Evolutionary conservation across 2,888 invertebrate species (phyloP).

Genomic region (Quadroppia sp.): DNA sequence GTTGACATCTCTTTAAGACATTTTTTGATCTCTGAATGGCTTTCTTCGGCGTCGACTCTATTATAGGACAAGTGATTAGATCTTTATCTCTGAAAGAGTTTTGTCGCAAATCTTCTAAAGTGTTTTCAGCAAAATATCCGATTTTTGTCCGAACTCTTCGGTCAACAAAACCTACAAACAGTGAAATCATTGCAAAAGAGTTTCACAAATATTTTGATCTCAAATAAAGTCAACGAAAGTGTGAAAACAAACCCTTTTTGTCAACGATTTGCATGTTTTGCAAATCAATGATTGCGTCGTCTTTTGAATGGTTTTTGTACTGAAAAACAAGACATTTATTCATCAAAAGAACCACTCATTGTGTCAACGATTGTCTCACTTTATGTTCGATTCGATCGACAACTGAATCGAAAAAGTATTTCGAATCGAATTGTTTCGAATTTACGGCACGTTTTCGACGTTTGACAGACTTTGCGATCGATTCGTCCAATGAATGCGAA

Average conservation of each 20-base stretch:
- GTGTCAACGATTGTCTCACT: too few species aligned
- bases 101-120: constrained; percentile 28
- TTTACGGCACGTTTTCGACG: background rate
- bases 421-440: constrained; percentile 13
- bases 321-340: background rate
- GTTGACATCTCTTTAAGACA: too few species aligned
- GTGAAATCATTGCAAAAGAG: background rate
- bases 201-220: too few species aligned
- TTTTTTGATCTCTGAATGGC: background rate
- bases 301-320: constrained; percentile 19
- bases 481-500: background rate
- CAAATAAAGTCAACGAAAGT: background rate
- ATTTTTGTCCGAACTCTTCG: background rate
- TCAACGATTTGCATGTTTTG: background rate
- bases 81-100: constrained; percentile 16
- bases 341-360: background rate
- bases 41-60: constrained; percentile 3
- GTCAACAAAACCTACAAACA: background rate
- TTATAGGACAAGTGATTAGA: background rate
- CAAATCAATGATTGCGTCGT: constrained; percentile 29
- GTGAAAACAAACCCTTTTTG: constrained; percentile 9
- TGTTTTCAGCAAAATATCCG: constrained; percentile 28
- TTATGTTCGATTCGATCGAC: background rate
- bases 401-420: background rate
- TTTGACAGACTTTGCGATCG: constrained; percentile 14